These are phyloP conservation scores for Artibeus lituratus DNA, from an alignment of 2,797 vertebrate genomes.

Conservation along the genomic window DNA sequence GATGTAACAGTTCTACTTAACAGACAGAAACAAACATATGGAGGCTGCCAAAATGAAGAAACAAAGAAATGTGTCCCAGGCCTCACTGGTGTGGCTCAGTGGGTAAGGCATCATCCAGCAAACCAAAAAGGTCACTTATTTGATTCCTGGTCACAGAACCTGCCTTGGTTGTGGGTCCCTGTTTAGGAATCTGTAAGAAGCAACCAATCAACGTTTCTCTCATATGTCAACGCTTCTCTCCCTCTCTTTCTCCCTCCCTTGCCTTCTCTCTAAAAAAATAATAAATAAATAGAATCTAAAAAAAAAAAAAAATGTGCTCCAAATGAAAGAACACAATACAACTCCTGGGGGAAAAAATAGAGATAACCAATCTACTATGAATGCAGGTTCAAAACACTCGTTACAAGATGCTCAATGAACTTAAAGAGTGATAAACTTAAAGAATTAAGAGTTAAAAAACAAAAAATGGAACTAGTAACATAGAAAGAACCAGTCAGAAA, in stretches of 20 bases:
- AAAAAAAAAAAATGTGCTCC: neutral
- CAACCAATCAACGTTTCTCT: neutral
- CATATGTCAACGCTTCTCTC: neutral
- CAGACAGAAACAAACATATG: neutral
- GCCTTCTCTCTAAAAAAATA: neutral
- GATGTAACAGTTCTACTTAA: neutral
- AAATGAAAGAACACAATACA: neutral
- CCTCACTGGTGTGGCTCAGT: neutral
- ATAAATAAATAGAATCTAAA: neutral
- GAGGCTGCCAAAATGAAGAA: neutral
- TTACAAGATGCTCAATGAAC: neutral
- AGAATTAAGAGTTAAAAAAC: neutral
- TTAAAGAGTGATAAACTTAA: neutral
- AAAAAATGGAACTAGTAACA: neutral
- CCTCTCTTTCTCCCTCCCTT: neutral
- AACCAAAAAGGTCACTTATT: neutral
- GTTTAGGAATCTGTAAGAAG: neutral
- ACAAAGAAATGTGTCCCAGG: neutral
- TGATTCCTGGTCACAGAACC: neutral
- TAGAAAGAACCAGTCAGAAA: neutral
- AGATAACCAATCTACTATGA: neutral
- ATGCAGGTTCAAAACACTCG: neutral
- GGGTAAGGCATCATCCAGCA: neutral
- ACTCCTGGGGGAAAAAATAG: neutral
- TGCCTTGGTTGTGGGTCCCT: neutral